Evolutionary conservation across 1,140 invertebrate genomes (phyloP), one percentile per base, ranked within the genome.

Genomic region (Tribolium castaneum): DNA sequence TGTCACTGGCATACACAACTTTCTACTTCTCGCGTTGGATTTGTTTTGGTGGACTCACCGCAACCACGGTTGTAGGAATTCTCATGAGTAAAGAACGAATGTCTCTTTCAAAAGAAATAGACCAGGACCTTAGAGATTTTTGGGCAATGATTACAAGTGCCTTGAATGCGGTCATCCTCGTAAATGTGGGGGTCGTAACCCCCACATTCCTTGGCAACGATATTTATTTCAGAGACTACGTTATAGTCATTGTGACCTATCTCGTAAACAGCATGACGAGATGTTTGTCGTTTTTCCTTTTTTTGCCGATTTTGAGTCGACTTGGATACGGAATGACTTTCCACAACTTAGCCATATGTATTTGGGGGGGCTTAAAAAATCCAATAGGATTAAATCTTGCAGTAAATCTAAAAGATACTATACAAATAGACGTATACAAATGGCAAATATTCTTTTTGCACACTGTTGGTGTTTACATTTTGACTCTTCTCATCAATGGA

Each of bases 401-500:
- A 56, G 2, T 56, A 56, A 56, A 22, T n/a, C 3, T 56, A 22
- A 13, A 45, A n/a, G 9, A 22, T 56, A 12, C 0, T 30, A 56
- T 30, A 12, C 16, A 30, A 0, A 22, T 56, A 16, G 51, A 6
- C 34, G 39, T 19, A 19, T 59, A 12, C 14, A 35, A 39, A 22
- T 62, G 56, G 56, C 59, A 14, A 25, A 14, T 59, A 3, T 45
- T 45, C n/a, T 49, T 78, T 14, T 16, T 78, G 5, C 66, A 56
- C 7, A 73, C 13, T 19, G 19, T 71, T 12, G 70, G 66, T 30
- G 13, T 73, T 7, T 35, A 56, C 7, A 50, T 30, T 1, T 73
- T 88, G 0, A 87, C 86, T 0, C 77, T 88, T 0, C 19, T 88
- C 0, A 84, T 88, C 6, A 88, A 88, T 51, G 87, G 86, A 0